These are phyloP conservation scores for Urocolius indicus DNA, from an alignment of 2,113 vertebrate genomes.

Conservation along the genomic window DNA sequence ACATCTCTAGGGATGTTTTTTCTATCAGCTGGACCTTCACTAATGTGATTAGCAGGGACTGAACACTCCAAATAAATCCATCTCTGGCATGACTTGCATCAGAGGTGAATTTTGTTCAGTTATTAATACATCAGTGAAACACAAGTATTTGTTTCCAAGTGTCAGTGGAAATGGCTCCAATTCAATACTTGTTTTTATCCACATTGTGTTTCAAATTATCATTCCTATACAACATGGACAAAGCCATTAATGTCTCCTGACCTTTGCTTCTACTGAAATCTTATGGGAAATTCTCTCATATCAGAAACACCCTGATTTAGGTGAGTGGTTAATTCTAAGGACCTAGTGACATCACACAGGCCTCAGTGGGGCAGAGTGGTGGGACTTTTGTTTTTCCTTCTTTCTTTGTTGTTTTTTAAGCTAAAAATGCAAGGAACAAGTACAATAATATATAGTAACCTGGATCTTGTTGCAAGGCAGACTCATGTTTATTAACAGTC, in stretches of 20 bases:
- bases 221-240: fast-evolving
- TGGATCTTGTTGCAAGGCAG: not conserved
- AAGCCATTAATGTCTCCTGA: not conserved
- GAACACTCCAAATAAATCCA: slow-evolving; percentile 21
- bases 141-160: not conserved
- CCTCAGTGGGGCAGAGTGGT: not conserved
- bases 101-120: not conserved
- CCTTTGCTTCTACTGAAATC: not conserved
- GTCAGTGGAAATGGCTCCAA: not conserved
- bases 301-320: not conserved
- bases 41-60: slow-evolving; percentile 52
- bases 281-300: not conserved
- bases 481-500: not conserved
- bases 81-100: not conserved
- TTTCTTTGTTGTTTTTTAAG: not conserved
- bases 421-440: not conserved
- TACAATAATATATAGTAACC: not conserved
- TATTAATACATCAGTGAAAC: not conserved
- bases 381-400: not conserved
- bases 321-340: not conserved
- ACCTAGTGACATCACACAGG: not conserved
- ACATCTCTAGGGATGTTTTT: slow-evolving; percentile 2
- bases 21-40: slow-evolving; percentile 6
- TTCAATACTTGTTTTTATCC: not conserved
- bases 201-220: not conserved